These are phyloP conservation scores for Drosophila subsilvestris DNA, from an alignment of 2,888 invertebrate species.

Conservation along the genomic window DNA sequence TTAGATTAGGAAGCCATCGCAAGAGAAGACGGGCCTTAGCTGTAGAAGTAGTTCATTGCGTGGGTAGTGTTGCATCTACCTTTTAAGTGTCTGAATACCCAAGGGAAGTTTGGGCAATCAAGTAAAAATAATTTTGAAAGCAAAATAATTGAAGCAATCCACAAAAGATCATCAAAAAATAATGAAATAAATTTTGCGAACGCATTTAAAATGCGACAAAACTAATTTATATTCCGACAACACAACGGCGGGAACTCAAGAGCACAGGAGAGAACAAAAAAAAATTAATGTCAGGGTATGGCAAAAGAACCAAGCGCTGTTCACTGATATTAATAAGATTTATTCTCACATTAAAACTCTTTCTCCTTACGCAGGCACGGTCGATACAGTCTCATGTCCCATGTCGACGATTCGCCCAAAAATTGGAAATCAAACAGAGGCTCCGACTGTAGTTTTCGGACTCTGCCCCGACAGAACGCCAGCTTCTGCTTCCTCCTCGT, in stretches of 20 bases:
- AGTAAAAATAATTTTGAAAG: slow-evolving; percentile 25
- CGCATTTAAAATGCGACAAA: slow-evolving; percentile 53
- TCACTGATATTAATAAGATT: slow-evolving; percentile 49
- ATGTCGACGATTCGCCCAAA: slow-evolving; percentile 1
- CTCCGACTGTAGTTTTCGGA: background rate
- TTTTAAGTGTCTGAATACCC: background rate
- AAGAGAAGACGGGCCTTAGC: background rate
- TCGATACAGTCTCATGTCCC: slow-evolving; percentile 1
- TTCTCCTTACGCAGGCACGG: slow-evolving; percentile 5
- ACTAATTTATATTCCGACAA: slow-evolving; percentile 65
- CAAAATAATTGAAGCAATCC: slow-evolving; percentile 55
- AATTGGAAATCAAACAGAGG: slow-evolving; percentile 4
- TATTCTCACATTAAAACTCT: slow-evolving; percentile 46
- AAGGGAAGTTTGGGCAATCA: background rate
- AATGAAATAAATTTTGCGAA: slow-evolving; percentile 57
- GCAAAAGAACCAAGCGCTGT: slow-evolving; percentile 4
- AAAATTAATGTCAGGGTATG: slow-evolving; percentile 30
- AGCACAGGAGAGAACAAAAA: slow-evolving; percentile 18
- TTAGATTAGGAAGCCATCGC: background rate
- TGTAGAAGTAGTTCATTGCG: background rate
- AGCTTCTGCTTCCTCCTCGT: too few species aligned
- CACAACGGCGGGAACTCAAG: slow-evolving; percentile 32
- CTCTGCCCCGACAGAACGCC: too few species aligned
- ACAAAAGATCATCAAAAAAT: slow-evolving; percentile 58
- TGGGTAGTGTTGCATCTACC: background rate